Base-by-base conservation (phyloP, 2,888 invertebrate species). In the Gryllus longicercus region DNA sequence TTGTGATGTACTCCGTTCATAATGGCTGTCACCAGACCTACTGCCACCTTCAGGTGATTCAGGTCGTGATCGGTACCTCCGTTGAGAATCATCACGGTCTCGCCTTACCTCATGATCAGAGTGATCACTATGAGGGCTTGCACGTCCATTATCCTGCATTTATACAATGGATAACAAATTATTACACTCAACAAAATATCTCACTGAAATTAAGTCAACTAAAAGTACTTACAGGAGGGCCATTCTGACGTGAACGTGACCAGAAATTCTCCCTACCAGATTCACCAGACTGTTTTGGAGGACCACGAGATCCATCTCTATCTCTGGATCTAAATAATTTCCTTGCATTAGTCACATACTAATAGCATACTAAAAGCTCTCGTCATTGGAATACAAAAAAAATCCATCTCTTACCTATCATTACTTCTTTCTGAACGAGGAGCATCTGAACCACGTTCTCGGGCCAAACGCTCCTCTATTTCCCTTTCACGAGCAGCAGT, bases 401-500 rank as follows among this genome's bases (percentile, higher is more conserved):
- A 25, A 4, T 38, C 8, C 5, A 5, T 5, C 5, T 38, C 38
- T 38, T 75, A 79, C 80, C 80, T 77, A 38, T 81, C 79, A 75
- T 80, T 63, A n/a, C 63, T 63, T 11, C 63, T 63, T 10, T 63
- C 63, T 2, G 63, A 63, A 63, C 63, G 63, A 63, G 63, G 63
- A 63, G 63, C 16, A 11, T 63, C 63, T 18, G 16, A 14, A 63
- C 77, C 77, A n/a, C 77, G 38, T 78, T 84, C 81, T 76, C 92
- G 92, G 51, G 92, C 91, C 78, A 97, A 88, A 83, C 95, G 92
- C 86, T 96, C 95, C 86, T 98, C 98, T 83, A 98, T 97, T 88
- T 96, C 95, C 79, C 95, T 90, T 85, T 97, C 97, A 84, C 94
- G 91, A 77, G 95, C 94, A 79, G 95, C 93, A 2, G 98, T 98